phyloP scores from a whole-genome alignment of 2,888 invertebrate species.

The Ophioninae sp. region DNA sequence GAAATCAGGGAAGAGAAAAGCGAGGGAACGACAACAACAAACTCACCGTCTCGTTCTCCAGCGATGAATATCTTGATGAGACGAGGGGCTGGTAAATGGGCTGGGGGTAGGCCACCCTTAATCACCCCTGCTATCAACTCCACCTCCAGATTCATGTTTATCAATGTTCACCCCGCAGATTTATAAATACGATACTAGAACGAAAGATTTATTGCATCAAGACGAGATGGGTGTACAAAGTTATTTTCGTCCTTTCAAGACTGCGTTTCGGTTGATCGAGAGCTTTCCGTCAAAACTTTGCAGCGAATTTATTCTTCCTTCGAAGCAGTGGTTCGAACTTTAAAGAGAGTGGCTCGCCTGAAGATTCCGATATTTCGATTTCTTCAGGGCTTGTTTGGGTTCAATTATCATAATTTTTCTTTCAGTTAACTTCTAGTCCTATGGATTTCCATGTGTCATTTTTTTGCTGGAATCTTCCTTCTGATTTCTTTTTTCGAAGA shows the following conservation, averaged over 20 bases:
- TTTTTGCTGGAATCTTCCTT: neutral
- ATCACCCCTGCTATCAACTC: conserved; percentile 78
- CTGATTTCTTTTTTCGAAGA: neutral
- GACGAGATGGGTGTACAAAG: neutral
- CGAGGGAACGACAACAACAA: neutral
- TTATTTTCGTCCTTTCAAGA: conserved; percentile 1
- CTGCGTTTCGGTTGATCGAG: neutral
- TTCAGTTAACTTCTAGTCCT: neutral
- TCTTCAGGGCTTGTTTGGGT: too few relatives aligned
- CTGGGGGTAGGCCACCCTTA: conserved; percentile 76
- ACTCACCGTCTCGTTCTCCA: conserved; percentile 83
- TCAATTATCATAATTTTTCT: neutral
- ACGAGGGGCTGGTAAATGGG: conserved; percentile 83
- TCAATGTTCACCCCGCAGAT: conserved; percentile 9
- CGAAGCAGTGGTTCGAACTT: conserved; percentile 12
- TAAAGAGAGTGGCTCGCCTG: neutral
- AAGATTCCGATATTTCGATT: neutral
- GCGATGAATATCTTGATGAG: conserved; percentile 84
- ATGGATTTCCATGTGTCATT: neutral
- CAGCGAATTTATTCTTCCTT: conserved; percentile 6
- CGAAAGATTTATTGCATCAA: neutral
- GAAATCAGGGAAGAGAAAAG: neutral
- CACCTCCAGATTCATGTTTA: conserved; percentile 77
- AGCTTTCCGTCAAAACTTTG: conserved; percentile 1
- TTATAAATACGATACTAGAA: conserved; percentile 6